These are phyloP conservation scores for Acrocephalus arundinaceus DNA, from an alignment of 2,113 vertebrate species.

Conservation along the genomic window DNA sequence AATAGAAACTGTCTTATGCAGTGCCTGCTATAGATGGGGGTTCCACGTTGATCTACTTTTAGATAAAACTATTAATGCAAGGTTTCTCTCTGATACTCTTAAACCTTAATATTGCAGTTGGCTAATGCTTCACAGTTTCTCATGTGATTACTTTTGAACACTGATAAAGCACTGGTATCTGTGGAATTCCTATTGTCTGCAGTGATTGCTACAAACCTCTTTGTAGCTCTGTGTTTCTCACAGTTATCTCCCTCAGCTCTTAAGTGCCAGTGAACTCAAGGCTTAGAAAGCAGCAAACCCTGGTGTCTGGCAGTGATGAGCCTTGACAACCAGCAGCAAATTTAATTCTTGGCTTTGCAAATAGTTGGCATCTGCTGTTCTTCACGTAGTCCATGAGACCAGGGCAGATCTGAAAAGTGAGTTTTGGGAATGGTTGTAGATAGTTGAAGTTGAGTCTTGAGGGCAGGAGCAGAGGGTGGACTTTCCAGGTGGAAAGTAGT, in stretches of 20 bases:
- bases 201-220: background rate
- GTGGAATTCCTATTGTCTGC: background rate
- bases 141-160: background rate
- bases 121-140: background rate
- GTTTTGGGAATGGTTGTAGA: background rate
- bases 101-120: background rate
- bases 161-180: background rate
- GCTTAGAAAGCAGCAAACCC: background rate
- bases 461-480: background rate
- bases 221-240: background rate
- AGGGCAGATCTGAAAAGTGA: background rate
- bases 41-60: slow-evolving; percentile 11
- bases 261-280: background rate
- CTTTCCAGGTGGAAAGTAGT: background rate
- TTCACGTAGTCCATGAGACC: fast-evolving
- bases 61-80: background rate
- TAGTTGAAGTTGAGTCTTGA: background rate
- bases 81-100: background rate
- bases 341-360: background rate
- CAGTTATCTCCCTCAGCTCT: background rate
- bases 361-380: background rate
- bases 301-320: background rate
- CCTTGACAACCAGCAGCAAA: background rate
- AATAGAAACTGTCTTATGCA: background rate
- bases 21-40: background rate